Base-by-base conservation (phyloP, 2,888 invertebrate species). In the Lasioglossum leucozonium region DNA sequence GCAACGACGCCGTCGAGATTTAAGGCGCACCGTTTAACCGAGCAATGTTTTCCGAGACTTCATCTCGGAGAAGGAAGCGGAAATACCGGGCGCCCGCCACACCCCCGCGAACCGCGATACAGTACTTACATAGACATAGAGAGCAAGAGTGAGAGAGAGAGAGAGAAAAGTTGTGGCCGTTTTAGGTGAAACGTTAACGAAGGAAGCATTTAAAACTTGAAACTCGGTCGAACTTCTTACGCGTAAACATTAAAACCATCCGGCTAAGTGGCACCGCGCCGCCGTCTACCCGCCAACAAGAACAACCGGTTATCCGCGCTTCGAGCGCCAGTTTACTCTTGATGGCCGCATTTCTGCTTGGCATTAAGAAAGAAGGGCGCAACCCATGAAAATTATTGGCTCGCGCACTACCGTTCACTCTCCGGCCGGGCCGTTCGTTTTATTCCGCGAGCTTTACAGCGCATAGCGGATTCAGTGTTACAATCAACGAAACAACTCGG, bases 231-330 rank as follows among this genome's bases (percentile, higher is more conserved):
- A 93, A 93, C 87, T 92, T 93, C 91, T 88, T 85, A 88, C 90
- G 89, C 91, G 90, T 93, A 92, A 92, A 93, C 92, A 92, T 92
- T 93, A 93, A 91, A 91, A 85, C 87, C 88, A 84, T 84, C 88
- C 86, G 86, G 85, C 88, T 92, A 92, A 93, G 93, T 93, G 92
- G 90, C 90, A 87, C 86, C 90, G 44, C 90, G 44, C 44, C 44
- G 91, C 91, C 91, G 90, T 89, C 91, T 89, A 81, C 81, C 87
- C 77, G 84, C 79, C 85, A 81, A 82, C 84, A 37, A 40, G 69
- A 37, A 69, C 86, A 89, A 90, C 88, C 89, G 87, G 83, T 73
- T 86, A 75, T 79, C 79, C 83, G 30, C 69, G 65, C 42, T 55
- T 76, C 67, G 58, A 51, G 81, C 77, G 73, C 79, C 73, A 82